Conservation (phyloP, 30 jellyfish, hydroid and myxozoan species). For the Aurelia aurita complex sp. Pacific region DNA sequence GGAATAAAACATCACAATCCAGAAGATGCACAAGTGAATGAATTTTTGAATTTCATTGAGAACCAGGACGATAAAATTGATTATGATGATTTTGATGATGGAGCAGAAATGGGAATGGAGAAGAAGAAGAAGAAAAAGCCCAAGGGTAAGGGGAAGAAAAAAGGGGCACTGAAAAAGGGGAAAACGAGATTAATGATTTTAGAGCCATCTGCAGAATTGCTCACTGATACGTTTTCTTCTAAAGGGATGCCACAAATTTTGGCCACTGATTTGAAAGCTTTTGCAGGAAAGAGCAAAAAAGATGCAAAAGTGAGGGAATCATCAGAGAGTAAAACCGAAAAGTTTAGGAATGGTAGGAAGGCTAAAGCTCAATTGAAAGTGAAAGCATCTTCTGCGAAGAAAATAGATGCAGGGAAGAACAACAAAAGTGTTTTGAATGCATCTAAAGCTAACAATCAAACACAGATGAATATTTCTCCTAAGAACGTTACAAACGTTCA, state of each 20-base stretch:
- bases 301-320: neutral
- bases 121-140: conserved; percentile 14
- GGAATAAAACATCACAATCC: conserved; percentile 24
- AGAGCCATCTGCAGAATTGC: conserved; percentile 42
- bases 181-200: conserved; percentile 13
- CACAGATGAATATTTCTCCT: no score
- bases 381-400: no score
- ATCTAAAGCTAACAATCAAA: no score
- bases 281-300: neutral
- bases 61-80: conserved; percentile 38
- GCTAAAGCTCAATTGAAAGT: no score
- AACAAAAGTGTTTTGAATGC: no score
- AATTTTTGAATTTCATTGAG: conserved; percentile 39
- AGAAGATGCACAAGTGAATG: conserved; percentile 55
- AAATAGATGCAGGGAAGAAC: no score
- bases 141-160: conserved; percentile 31
- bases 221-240: conserved; percentile 9
- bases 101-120: neutral
- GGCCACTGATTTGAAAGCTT: conserved; percentile 16
- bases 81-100: conserved; percentile 7
- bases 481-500: no score
- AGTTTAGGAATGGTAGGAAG: neutral
- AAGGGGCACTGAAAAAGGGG: neutral
- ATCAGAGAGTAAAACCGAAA: neutral
- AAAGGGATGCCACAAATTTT: conserved; percentile 20